These are phyloP conservation scores for Phrynosoma platyrhinos DNA, from an alignment of 2,113 vertebrate species.

Conservation along the genomic window DNA sequence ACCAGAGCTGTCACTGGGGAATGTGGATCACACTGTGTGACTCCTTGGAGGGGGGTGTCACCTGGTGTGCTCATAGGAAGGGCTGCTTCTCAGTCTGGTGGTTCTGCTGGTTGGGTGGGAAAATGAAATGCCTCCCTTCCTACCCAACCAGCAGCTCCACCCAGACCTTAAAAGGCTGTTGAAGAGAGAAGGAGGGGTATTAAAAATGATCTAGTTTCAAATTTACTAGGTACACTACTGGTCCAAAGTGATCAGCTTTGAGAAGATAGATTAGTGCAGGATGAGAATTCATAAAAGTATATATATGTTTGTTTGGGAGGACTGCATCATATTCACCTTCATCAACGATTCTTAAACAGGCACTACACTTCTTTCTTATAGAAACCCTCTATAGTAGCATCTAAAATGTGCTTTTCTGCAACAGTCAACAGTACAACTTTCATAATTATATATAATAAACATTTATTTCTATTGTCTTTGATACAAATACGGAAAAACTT, in stretches of 20 bases:
- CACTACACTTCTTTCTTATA: not conserved
- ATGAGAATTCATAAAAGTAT: not conserved
- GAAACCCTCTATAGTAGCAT: not conserved
- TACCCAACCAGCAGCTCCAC: no score
- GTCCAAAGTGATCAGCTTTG: not conserved
- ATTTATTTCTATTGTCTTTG: constrained; percentile 47
- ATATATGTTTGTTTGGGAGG: not conserved
- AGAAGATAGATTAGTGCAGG: not conserved
- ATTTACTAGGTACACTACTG: no score
- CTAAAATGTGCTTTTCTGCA: not conserved
- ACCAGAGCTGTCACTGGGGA: no score
- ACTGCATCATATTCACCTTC: not conserved
- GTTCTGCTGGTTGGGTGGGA: no score
- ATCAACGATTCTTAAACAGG: not conserved
- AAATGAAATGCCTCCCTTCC: no score
- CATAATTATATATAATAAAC: constrained; percentile 46
- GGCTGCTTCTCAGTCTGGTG: no score
- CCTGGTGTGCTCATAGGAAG: no score
- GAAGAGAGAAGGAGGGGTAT: no score
- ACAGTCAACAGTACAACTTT: constrained; percentile 50
- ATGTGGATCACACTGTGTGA: no score
- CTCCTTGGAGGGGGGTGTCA: no score
- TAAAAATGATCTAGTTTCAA: no score
- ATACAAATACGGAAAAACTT: constrained; percentile 30
- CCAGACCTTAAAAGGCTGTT: no score